Percentiles rank a stretch among this genome's conserved stretches.
Evolutionary conservation across 2,888 invertebrate species (phyloP).

Genomic region (Melanotus villosus): DNA sequence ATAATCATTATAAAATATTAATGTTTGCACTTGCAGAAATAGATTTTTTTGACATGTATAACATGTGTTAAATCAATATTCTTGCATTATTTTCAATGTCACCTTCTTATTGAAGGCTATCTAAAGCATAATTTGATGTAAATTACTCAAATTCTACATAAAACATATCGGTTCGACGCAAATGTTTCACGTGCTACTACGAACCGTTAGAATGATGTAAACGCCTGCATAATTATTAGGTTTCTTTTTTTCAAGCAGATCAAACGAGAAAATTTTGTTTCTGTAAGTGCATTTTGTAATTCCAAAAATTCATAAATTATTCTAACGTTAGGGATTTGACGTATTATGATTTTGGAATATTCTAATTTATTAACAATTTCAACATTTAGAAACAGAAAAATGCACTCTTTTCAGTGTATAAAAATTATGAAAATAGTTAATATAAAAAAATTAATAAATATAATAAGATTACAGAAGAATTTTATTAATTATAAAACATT

Average conservation of each 20-base stretch:
- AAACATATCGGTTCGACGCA: constrained; percentile 26
- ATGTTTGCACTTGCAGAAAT: constrained; percentile 1
- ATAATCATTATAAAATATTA: background rate
- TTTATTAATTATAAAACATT: too few species aligned
- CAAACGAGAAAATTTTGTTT: constrained; percentile 14
- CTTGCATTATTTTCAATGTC: constrained; percentile 37
- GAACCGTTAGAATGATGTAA: constrained; percentile 39
- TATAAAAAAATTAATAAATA: too few species aligned
- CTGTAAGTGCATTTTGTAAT: background rate
- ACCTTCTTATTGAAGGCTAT: constrained; percentile 28
- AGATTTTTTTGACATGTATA: background rate
- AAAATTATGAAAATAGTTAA: too few species aligned
- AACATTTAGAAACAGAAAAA: too few species aligned
- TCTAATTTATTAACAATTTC: too few species aligned
- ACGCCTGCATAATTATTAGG: constrained; percentile 25
- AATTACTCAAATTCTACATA: constrained; percentile 19
- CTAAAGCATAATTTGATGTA: constrained; percentile 33
- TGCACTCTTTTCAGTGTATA: too few species aligned
- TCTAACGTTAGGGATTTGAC: background rate
- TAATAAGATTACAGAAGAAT: too few species aligned
- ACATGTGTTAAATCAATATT: background rate
- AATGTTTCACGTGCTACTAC: constrained; percentile 34
- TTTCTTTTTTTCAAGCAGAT: background rate
- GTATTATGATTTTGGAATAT: too few species aligned
- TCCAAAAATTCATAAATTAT: background rate